Evolutionary conservation across 2,888 invertebrate species (phyloP).

Genomic region (Serripes groenlandicus): DNA sequence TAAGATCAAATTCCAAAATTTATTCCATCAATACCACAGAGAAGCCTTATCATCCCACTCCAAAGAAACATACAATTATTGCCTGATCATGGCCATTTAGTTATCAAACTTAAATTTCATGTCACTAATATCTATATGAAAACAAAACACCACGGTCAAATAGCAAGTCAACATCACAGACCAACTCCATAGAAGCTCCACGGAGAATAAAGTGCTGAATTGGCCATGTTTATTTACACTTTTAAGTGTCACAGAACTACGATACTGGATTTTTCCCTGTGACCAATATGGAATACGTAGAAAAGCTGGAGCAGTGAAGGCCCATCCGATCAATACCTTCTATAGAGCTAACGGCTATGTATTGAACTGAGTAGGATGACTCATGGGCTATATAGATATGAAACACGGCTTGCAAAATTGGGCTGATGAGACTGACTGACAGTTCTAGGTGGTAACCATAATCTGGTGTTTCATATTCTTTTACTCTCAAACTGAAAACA

Average conservation of each 20-base stretch:
- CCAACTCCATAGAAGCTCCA: not conserved
- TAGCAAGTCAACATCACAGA: not conserved
- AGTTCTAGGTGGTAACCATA: not conserved
- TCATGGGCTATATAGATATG: constrained; percentile 61
- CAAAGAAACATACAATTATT: no score
- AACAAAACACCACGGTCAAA: not conserved
- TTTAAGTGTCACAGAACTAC: constrained; percentile 28
- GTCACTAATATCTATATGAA: not conserved
- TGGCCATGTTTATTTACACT: constrained; percentile 58
- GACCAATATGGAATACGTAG: constrained; percentile 57
- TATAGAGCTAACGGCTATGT: constrained; percentile 51
- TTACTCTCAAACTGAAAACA: no score
- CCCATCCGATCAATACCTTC: constrained; percentile 51
- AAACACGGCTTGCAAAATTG: constrained; percentile 4
- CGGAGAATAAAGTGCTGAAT: constrained; percentile 22
- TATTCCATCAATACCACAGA: not conserved
- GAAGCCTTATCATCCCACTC: not conserved
- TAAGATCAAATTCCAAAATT: not conserved
- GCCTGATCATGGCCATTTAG: not conserved
- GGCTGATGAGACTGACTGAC: not conserved
- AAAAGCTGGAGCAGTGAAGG: constrained; percentile 33
- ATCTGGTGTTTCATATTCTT: no score
- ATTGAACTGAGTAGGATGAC: constrained; percentile 60
- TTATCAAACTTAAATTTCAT: not conserved
- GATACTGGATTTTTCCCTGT: constrained; percentile 34